Conservation (phyloP, 2,113 vertebrate genomes). For the Phaethon lepturus region DNA sequence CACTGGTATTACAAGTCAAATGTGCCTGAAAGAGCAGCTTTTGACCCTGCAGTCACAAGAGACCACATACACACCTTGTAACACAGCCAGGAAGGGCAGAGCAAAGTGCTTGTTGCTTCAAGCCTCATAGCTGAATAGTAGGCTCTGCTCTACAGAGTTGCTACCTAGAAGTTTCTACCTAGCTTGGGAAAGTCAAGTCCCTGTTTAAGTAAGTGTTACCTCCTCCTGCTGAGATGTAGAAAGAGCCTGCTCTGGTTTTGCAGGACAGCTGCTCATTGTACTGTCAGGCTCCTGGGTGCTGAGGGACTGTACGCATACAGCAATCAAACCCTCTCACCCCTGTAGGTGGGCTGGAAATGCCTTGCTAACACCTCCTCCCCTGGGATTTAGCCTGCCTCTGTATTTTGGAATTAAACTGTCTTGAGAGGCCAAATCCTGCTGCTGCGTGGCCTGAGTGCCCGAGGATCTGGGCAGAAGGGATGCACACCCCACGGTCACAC, state of each 20-base stretch:
- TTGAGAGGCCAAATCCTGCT: not conserved
- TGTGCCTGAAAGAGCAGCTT: not conserved
- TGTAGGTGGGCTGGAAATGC: not conserved
- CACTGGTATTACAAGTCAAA: not conserved
- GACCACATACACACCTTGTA: not conserved
- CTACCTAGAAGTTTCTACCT: not conserved
- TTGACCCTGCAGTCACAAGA: not conserved
- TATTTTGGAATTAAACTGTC: not conserved
- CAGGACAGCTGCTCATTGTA: not conserved
- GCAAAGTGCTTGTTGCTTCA: not conserved
- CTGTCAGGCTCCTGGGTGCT: not conserved
- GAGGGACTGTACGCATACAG: not conserved
- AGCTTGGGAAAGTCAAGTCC: not conserved
- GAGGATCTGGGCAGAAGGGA: not conserved
- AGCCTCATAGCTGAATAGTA: not conserved
- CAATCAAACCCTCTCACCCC: not conserved
- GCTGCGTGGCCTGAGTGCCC: not conserved
- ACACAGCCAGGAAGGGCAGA: not conserved
- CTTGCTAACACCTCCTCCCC: not conserved
- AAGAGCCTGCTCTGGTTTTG: not conserved
- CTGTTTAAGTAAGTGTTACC: not conserved
- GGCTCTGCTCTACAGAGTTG: not conserved
- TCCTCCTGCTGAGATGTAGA: not conserved
- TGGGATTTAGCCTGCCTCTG: not conserved
- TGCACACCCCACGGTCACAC: fast-evolving